Evolutionary conservation across 2,888 invertebrate species (phyloP), one percentile per base, ranked within the genome.

Genomic region (Corythucha ciliata): DNA sequence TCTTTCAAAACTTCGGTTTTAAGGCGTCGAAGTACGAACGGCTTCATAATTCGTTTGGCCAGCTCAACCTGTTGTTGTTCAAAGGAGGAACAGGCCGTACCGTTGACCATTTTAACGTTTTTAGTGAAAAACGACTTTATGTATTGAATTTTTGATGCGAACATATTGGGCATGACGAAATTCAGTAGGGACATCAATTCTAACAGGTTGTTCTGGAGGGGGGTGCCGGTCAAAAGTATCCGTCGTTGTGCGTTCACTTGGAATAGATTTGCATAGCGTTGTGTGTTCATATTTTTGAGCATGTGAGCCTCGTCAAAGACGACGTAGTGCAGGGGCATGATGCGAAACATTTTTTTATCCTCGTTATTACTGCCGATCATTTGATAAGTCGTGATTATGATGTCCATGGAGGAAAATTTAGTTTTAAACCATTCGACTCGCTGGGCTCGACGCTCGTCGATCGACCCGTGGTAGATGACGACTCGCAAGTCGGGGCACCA

Each of bases 221-320:
- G 96, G 0, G 96, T 97, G 2, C 96, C 97, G 0, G 96, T 97
- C 20, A 97, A 70, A 10, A 97, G 72, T 27, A 96, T 78, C 26
- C 94, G 78, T 67, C 85, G 81, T 62, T 82, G 78, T 0, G 92
- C 88, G 82, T 81, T 87, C 48, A 94, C 87, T 63, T 83, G 80
- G 63, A 91, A 83, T 48, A 96, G 73, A 67, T 88, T 84, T 62
- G 88, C 82, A 64, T 90, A 96, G 26, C 57, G 50, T 63, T 83
- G 81, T 0, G 94, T 91, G 48, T 85, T 80, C 92, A 96, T 96
- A 66, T 96, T 97, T 68, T 97, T 97, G 27, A 97, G 72, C 92
- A 96, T 93, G 66, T 97, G 96, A 1, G 93, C 94, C 66, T 97
- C 97, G 67, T 97, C 97, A 66, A 94, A 94, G 20, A 97, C 75